Percentiles rank a stretch among this genome's conserved stretches.
phyloP scores from a whole-genome alignment of 2,888 invertebrate species.

The Dicyrtomina minuta region DNA sequence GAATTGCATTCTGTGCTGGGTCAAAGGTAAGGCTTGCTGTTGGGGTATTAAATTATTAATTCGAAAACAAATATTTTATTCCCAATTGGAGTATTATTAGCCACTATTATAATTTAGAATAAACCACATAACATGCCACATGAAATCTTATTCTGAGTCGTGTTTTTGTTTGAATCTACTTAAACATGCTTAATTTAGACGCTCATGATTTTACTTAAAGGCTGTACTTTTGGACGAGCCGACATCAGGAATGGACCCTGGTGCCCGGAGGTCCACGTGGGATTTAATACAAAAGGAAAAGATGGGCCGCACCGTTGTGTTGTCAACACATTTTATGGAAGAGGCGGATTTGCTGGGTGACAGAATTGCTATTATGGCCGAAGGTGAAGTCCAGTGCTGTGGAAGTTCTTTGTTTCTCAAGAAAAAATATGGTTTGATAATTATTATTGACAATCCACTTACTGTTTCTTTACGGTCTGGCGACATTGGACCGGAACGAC shows the following conservation, averaged over 20 bases:
- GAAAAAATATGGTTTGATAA: conserved; percentile 60
- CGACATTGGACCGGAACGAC: too few species aligned
- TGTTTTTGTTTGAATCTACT: neutral
- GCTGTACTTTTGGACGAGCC: conserved; percentile 62
- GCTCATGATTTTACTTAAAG: conserved; percentile 40
- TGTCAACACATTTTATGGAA: conserved; percentile 94
- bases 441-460: too few species aligned
- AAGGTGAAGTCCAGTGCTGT: conserved; percentile 71
- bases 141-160: too few species aligned
- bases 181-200: neutral
- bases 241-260: conserved; percentile 58
- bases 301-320: conserved; percentile 74
- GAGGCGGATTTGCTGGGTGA: conserved; percentile 72
- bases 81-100: too few species aligned
- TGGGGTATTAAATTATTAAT: neutral
- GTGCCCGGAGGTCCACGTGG: conserved; percentile 58
- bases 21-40: conserved; percentile 44
- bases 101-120: too few species aligned
- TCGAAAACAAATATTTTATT: too few species aligned
- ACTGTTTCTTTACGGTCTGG: neutral
- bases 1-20: conserved; percentile 78
- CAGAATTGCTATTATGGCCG: conserved; percentile 80
- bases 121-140: too few species aligned
- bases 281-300: conserved; percentile 59
- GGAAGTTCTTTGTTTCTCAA: conserved; percentile 84